Evolutionary conservation across 2,888 invertebrate genomes (phyloP), one percentile per base, ranked within the genome.

Genomic region (Galerucella pusilla): DNA sequence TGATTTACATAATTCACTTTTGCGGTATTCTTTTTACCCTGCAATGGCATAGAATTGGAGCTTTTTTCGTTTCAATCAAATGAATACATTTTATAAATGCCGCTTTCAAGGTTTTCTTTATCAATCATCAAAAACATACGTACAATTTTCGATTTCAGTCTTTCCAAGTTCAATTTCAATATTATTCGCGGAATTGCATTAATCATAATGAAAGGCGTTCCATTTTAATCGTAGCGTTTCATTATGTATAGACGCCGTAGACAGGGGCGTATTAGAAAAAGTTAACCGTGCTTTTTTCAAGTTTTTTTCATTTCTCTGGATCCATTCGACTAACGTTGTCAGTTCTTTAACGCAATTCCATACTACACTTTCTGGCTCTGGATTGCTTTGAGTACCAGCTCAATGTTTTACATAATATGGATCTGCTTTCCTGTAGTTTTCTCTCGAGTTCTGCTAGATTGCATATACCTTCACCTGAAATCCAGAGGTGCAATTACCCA

Each of bases 151-250:
- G 59, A 46, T 57, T 71, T 57, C 20, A 65, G 57, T 65, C 64
- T 64, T 71, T 65, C 42, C 12, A 71, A 54, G 42, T 69, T 69
- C 61, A 69, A 61, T 61, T 69, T 20, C 35, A 11, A 63, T 65
- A 71, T 71, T 54, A 71, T 65, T 65, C 71, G 71, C 71, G 65
- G 66, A 72, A 72, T 72, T 72, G 72, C 72, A 67, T 72, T 72
- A 72, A 72, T 72, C 72, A 72, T 49, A 72, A 72, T 67, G 72
- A 72, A 65, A 59, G 59, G 66, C 71, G 71, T 57, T 71, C 12
- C 71, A 57, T 45, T 72, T 60, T 66, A 72, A 66, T 66, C 65
- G 71, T 65, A 46, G 45, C 64, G 16, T 65, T 46, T 65, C 64
- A 46, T 65, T 46, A 65, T 65, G 46, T 65, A 65, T 10, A 20